Percentiles rank a stretch among this genome's conserved stretches.
Evolutionary conservation across 1,140 invertebrate species (phyloP).

Genomic region (Hermetia illucens): DNA sequence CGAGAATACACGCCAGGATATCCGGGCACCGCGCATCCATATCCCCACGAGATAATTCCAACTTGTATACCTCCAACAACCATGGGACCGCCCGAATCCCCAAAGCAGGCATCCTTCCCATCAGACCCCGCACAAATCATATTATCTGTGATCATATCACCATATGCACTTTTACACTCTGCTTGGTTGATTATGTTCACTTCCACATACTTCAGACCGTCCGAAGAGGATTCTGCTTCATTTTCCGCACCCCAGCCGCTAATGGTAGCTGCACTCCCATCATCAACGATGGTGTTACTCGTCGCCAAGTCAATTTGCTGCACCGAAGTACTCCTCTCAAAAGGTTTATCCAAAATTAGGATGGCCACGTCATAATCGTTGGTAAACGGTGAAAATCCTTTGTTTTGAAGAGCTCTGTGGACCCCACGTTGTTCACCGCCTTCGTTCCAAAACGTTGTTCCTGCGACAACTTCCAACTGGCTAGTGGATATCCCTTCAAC

Average conservation of each 20-base stretch:
- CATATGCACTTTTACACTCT: slow-evolving; percentile 20
- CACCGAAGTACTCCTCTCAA: no score
- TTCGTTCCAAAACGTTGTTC: slow-evolving; percentile 15
- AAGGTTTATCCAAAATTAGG: no score
- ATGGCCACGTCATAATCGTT: no score
- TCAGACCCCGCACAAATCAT: slow-evolving; percentile 39
- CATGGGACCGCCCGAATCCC: slow-evolving; percentile 32
- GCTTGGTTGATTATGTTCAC: slow-evolving; percentile 24
- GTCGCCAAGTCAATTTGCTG: no score
- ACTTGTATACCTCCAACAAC: slow-evolving; percentile 25
- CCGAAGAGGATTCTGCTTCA: background rate
- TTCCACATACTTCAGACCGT: slow-evolving; percentile 23
- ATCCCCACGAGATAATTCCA: slow-evolving; percentile 54
- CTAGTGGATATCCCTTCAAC: slow-evolving; percentile 6
- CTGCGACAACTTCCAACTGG: slow-evolving; percentile 17
- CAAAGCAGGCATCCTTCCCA: slow-evolving; percentile 39
- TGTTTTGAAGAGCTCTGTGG: no score
- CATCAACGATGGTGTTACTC: no score
- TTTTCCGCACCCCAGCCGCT: slow-evolving; percentile 2
- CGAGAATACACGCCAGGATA: slow-evolving; percentile 55
- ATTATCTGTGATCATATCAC: slow-evolving; percentile 25
- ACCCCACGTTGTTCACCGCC: no score
- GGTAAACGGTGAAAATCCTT: no score
- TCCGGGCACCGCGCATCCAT: slow-evolving; percentile 40
- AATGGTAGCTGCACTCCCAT: background rate